Conservation (phyloP, 2,888 invertebrate species). For the Saturnia pavonia region DNA sequence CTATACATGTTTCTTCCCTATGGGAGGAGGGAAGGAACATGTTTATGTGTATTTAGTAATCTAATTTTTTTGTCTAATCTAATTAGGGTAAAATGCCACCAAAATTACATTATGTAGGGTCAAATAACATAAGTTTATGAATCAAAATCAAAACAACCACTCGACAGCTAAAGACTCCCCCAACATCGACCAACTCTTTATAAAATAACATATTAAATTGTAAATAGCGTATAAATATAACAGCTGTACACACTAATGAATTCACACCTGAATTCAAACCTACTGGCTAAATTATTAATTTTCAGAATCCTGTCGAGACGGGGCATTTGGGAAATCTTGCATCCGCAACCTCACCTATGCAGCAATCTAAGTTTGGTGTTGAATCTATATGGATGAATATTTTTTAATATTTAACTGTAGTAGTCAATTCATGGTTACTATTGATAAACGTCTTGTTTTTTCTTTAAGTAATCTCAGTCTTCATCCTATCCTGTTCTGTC, state of each 20-base stretch:
- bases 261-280: neutral
- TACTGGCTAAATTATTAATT: constrained; percentile 16
- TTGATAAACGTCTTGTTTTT: too few relatives aligned
- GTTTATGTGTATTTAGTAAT: too few relatives aligned
- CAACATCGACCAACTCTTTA: neutral
- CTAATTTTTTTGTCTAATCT: too few relatives aligned
- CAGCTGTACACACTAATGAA: neutral
- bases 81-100: too few relatives aligned
- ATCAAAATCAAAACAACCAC: too few relatives aligned
- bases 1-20: too few relatives aligned
- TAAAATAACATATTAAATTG: neutral
- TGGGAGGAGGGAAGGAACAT: too few relatives aligned
- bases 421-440: neutral
- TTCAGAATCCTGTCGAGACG: neutral
- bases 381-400: neutral
- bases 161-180: too few relatives aligned
- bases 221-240: neutral
- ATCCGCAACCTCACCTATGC: neutral
- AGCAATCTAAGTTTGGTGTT: neutral
- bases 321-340: constrained; percentile 21
- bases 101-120: too few relatives aligned
- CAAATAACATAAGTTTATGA: too few relatives aligned
- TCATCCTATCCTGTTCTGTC: neutral
- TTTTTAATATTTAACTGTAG: neutral
- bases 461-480: neutral